phyloP scores from a whole-genome alignment of 1,140 invertebrate species.

The Spodoptera frugiperda region DNA sequence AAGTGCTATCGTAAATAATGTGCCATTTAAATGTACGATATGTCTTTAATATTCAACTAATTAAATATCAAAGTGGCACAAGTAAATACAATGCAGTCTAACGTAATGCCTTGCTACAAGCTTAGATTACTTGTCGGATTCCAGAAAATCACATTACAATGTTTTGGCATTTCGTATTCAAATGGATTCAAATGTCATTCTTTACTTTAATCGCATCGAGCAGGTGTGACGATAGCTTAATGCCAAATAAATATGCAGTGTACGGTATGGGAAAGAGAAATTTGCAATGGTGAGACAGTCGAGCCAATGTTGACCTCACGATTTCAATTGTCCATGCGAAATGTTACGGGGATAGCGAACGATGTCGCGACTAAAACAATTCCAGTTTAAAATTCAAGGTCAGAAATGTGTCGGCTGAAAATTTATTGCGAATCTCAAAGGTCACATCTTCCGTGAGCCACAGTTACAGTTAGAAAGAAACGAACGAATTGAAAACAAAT shows the following conservation, averaged over 20 bases:
- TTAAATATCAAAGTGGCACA: slow-evolving; percentile 7
- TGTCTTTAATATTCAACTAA: slow-evolving; percentile 34
- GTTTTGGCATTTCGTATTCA: slow-evolving; percentile 27
- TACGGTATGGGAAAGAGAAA: slow-evolving; percentile 83
- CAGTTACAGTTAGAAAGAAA: slow-evolving; percentile 38
- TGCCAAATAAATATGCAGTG: slow-evolving; percentile 65
- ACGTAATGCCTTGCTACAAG: slow-evolving; percentile 22
- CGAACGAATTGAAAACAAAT: slow-evolving; percentile 37
- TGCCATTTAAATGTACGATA: slow-evolving; percentile 36
- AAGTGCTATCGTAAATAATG: slow-evolving; percentile 37
- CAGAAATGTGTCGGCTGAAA: slow-evolving; percentile 63
- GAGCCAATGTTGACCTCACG: slow-evolving; percentile 82
- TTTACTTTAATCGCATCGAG: slow-evolving; percentile 47
- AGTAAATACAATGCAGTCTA: background rate
- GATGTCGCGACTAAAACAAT: slow-evolving; percentile 79
- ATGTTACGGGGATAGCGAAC: slow-evolving; percentile 81
- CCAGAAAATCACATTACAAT: slow-evolving; percentile 22
- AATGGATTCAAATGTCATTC: slow-evolving; percentile 43
- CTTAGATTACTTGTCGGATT: slow-evolving; percentile 10
- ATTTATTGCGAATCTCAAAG: slow-evolving; percentile 45
- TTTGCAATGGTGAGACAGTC: slow-evolving; percentile 77
- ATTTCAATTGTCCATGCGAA: slow-evolving; percentile 85
- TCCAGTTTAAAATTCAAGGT: slow-evolving; percentile 81
- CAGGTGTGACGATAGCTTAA: slow-evolving; percentile 54
- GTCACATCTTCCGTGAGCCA: slow-evolving; percentile 26